Evolutionary conservation across 2,888 invertebrate species (phyloP), one percentile per base, ranked within the genome.

Genomic region (Hipparchia semele): DNA sequence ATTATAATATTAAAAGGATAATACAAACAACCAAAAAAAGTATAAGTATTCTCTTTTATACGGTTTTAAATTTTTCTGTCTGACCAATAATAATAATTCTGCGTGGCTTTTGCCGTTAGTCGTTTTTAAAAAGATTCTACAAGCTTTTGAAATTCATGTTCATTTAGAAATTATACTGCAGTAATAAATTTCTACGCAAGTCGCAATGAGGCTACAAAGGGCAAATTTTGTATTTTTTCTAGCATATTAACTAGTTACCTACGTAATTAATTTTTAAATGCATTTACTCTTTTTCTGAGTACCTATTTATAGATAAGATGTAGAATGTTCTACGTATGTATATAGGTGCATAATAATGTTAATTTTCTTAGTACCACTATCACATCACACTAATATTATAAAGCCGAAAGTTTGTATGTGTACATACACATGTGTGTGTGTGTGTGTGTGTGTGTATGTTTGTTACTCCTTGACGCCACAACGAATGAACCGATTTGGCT

Each of bases 141-240:
- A 66, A 70, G 71, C 73, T 74, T 75, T 75, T 68, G 72, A 77
- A 75, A 75, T 69, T 72, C 72, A 69, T 67, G 66, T 72, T 75
- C 77, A 77, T 77, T 77, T 77, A 77, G 77, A 75, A 77, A 77
- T 77, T 77, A 77, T 70, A 72, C 76, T 76, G 76, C 76, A 76
- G 76, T 76, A 76, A 76, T 76, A 75, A 70, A 73, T 75, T 76
- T 76, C 49, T 73, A 72, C 71, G 73, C 75, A 72, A 68, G 68
- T 59, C 70, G 73, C 73, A 70, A 62, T 56, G 56, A 23, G 71
- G 71, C 64, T 62, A 72, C 59, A 49, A 67, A 39, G 54, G 56
- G 45, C 45, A 51, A 53, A 33, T 53, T 65, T 65, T 12, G 53
- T 9, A 12, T 64, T 49, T 49, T 60, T 23, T 58, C 58, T 23